phyloP scores from a whole-genome alignment of 2,888 invertebrate genomes.

The Epirrhoe tristata region DNA sequence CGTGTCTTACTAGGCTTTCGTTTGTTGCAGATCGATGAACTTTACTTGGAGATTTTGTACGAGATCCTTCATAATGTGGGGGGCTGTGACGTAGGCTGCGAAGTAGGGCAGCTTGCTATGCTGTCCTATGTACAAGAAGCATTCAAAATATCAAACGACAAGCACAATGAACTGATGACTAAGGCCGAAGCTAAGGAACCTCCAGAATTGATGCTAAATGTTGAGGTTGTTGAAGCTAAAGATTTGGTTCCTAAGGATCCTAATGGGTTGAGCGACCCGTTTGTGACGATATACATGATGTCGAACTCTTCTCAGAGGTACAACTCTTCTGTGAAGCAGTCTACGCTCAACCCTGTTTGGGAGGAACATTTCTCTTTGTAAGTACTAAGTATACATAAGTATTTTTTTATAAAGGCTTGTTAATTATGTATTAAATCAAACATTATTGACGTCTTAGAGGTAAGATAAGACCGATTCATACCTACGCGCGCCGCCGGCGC shows the following conservation, averaged over 20 bases:
- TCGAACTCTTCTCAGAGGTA: constrained; percentile 92
- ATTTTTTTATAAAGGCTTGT: too few relatives aligned
- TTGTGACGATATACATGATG: constrained; percentile 95
- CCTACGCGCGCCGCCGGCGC: too few relatives aligned
- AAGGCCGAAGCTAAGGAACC: constrained; percentile 92
- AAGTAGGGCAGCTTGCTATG: constrained; percentile 88
- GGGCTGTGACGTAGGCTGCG: constrained; percentile 90
- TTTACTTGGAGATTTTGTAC: constrained; percentile 93
- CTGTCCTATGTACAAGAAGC: constrained; percentile 93
- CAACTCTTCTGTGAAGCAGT: constrained; percentile 96
- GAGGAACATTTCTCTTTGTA: constrained; percentile 99
- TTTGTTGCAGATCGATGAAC: constrained; percentile 90
- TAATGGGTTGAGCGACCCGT: constrained; percentile 98
- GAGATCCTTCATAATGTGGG: constrained; percentile 94
- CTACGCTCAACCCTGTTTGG: constrained; percentile 96
- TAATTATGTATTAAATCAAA: too few relatives aligned
- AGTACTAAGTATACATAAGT: constrained; percentile 70
- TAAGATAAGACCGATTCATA: too few relatives aligned
- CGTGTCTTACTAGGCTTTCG: background rate
- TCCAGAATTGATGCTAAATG: constrained; percentile 92
- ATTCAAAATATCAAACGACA: constrained; percentile 89
- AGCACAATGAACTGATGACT: constrained; percentile 89
- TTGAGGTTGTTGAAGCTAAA: constrained; percentile 94
- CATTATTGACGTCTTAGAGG: too few relatives aligned
- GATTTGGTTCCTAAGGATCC: constrained; percentile 94